A percentile compares a stretch with the other conserved stretches of the same genome.
Conservation (phyloP, 2,113 vertebrate species). For the Ceyx cyanopectus region DNA sequence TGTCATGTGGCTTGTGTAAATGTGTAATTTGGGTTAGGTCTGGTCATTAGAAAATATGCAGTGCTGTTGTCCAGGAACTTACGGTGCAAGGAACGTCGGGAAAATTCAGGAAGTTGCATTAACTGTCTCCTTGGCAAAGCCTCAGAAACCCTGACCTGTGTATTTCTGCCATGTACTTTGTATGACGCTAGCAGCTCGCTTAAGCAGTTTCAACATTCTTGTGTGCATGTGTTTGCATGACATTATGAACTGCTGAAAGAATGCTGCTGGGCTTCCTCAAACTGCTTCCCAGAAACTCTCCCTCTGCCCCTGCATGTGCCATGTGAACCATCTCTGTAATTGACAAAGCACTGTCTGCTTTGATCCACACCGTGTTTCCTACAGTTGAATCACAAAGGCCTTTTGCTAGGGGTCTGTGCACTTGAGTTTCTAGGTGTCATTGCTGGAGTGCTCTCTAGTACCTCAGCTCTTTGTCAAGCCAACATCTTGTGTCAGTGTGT, state of each 20-base stretch:
- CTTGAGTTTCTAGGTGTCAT: background rate
- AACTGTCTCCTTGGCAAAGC: constrained; percentile 19
- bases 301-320: background rate
- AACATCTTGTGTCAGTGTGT: background rate
- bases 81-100: background rate
- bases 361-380: background rate
- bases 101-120: constrained; percentile 27
- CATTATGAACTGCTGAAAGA: background rate
- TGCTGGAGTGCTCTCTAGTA: background rate
- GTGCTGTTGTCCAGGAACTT: constrained; percentile 26
- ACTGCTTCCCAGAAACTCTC: background rate
- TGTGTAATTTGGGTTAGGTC: constrained; percentile 11
- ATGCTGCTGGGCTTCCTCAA: background rate
- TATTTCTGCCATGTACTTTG: background rate
- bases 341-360: accelerated
- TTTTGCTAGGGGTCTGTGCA: background rate
- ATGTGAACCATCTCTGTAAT: background rate
- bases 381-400: background rate
- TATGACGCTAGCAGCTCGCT: background rate
- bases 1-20: constrained; percentile 18
- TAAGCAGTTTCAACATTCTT: background rate
- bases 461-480: background rate
- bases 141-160: constrained; percentile 46
- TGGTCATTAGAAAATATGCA: background rate
- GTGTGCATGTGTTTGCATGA: background rate